Evolutionary conservation across 2,113 vertebrate genomes (phyloP).

Genomic region (Oreocharis arfaki): DNA sequence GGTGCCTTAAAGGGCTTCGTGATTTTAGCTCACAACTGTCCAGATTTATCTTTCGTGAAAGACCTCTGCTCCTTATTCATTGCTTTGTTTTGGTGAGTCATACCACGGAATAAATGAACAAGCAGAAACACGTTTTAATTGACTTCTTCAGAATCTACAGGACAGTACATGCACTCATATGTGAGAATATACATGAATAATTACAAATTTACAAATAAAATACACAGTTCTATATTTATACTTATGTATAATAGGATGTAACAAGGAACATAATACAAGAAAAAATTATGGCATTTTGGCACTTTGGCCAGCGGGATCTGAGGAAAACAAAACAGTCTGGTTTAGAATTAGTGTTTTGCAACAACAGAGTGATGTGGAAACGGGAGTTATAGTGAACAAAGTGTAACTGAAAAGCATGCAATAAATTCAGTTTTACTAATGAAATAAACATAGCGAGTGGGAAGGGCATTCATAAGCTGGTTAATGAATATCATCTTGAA

Average conservation of each 20-base stretch:
- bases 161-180: neutral
- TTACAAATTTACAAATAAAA: neutral
- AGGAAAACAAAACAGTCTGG: neutral
- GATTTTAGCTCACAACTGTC: neutral
- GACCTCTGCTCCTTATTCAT: neutral
- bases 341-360: neutral
- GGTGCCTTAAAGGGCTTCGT: neutral
- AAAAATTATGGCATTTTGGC: neutral
- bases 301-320: neutral
- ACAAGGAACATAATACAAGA: neutral
- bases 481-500: neutral
- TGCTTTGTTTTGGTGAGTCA: neutral
- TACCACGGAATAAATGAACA: neutral
- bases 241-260: neutral
- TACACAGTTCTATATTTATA: neutral
- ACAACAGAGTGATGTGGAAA: neutral
- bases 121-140: neutral
- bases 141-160: neutral
- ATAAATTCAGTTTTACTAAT: neutral
- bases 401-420: neutral
- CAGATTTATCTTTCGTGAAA: neutral
- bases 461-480: neutral
- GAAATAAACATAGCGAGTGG: neutral
- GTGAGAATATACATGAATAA: neutral
- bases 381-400: neutral